phyloP scores from a whole-genome alignment of 1,140 invertebrate genomes.

The Cherax destructor region DNA sequence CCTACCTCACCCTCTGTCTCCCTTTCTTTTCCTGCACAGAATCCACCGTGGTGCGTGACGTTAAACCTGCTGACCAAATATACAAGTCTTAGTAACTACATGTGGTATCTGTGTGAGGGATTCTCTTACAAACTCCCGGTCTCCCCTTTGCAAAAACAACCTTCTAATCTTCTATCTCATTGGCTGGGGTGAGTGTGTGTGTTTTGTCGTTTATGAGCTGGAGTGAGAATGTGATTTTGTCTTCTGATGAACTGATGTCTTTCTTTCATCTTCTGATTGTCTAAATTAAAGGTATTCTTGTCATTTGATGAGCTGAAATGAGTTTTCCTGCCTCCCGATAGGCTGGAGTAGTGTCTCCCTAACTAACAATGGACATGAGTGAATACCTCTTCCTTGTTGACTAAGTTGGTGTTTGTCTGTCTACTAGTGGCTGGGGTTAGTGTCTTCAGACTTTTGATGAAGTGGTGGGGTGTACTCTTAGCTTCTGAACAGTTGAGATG shows the following conservation, averaged over 20 bases:
- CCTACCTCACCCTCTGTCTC: not conserved
- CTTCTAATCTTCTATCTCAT: conserved; percentile 77
- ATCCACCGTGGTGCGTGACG: conserved; percentile 15
- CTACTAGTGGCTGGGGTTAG: no score
- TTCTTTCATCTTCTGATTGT: no score
- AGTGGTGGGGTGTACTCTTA: no score
- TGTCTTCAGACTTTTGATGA: no score
- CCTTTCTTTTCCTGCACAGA: conserved; percentile 26
- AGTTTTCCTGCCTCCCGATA: no score
- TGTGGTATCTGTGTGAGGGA: conserved; percentile 81
- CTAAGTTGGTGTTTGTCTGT: no score
- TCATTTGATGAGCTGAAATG: no score
- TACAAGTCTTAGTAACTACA: conserved; percentile 78
- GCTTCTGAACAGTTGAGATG: no score
- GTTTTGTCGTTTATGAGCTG: not conserved
- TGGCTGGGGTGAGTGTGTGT: conserved; percentile 78
- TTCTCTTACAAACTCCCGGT: conserved; percentile 78
- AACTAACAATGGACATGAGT: no score
- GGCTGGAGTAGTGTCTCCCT: no score
- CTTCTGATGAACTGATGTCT: not conserved
- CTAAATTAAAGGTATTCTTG: no score
- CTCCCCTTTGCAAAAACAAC: conserved; percentile 77
- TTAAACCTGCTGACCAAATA: conserved; percentile 76
- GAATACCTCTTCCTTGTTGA: no score
- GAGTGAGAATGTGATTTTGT: not conserved